Conservation (phyloP, 2,797 vertebrate species). For the Poeciliopsis turneri region DNA sequence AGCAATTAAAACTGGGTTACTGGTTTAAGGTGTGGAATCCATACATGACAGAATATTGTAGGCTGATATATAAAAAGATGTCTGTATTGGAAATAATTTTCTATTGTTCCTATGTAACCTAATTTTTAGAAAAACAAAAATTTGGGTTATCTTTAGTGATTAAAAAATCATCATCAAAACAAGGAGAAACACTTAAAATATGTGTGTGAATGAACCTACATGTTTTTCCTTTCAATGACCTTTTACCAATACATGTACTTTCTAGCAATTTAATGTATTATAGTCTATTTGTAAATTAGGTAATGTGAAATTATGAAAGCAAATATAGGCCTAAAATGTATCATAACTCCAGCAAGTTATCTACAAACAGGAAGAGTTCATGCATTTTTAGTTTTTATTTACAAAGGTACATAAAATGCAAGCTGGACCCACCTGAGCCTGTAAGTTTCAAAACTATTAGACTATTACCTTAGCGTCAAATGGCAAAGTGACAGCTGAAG, state of each 20-base stretch:
- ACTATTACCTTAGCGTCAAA: slow-evolving; percentile 33
- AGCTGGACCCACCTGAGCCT: slow-evolving; percentile 20
- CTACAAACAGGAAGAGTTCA: too few species aligned
- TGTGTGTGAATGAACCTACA: background rate
- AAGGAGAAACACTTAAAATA: background rate
- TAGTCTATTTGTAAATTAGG: background rate
- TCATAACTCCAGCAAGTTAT: too few species aligned
- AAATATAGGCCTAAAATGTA: too few species aligned
- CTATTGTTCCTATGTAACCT: background rate
- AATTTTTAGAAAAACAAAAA: background rate
- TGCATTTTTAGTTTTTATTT: too few species aligned
- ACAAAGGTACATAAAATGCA: background rate
- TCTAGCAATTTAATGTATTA: background rate
- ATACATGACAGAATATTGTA: too few species aligned
- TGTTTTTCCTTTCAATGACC: background rate
- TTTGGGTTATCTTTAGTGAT: background rate
- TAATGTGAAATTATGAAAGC: background rate
- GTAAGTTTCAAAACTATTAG: slow-evolving; percentile 29
- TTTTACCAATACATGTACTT: background rate
- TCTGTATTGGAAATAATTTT: background rate
- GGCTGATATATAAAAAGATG: too few species aligned
- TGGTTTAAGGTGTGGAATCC: too few species aligned
- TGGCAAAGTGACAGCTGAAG: slow-evolving; percentile 50
- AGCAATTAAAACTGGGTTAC: too few species aligned
- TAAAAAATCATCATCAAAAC: background rate